phyloP scores from a whole-genome alignment of 2,113 vertebrate genomes.

The Dolichotis patagonum region DNA sequence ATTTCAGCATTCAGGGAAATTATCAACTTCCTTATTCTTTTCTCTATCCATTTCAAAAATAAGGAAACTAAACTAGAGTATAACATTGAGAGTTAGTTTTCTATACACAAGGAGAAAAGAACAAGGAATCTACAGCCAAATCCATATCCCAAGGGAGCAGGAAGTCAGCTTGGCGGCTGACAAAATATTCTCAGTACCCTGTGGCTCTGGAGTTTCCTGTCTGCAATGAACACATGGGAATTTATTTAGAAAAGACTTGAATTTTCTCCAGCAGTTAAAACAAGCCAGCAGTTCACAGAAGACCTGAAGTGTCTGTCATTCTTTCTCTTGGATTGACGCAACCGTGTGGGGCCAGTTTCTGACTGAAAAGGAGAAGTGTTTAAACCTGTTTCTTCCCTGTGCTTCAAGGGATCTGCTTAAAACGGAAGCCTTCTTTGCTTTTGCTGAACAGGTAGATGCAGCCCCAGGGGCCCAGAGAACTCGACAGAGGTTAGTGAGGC shows the following conservation, averaged over 20 bases:
- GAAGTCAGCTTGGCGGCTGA: neutral
- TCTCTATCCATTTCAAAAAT: neutral
- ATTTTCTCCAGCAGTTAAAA: neutral
- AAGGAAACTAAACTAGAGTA: neutral
- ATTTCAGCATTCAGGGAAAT: neutral
- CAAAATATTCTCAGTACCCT: neutral
- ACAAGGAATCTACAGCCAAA: neutral
- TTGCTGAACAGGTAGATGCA: neutral
- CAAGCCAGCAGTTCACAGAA: neutral
- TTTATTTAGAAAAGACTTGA: neutral
- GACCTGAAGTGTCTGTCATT: neutral
- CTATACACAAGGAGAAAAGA: neutral
- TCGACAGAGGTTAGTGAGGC: neutral
- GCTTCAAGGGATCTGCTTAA: neutral
- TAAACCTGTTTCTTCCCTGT: neutral
- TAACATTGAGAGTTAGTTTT: neutral
- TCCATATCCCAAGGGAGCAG: neutral
- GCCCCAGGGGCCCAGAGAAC: neutral
- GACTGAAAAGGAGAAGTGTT: neutral
- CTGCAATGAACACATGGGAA: neutral
- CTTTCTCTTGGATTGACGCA: neutral
- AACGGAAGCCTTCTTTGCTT: neutral
- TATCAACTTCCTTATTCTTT: neutral
- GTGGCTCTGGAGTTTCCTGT: neutral
- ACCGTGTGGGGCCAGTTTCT: neutral